Evolutionary conservation across 2,113 vertebrate species (phyloP).

Genomic region (Recurvirostra avosetta): DNA sequence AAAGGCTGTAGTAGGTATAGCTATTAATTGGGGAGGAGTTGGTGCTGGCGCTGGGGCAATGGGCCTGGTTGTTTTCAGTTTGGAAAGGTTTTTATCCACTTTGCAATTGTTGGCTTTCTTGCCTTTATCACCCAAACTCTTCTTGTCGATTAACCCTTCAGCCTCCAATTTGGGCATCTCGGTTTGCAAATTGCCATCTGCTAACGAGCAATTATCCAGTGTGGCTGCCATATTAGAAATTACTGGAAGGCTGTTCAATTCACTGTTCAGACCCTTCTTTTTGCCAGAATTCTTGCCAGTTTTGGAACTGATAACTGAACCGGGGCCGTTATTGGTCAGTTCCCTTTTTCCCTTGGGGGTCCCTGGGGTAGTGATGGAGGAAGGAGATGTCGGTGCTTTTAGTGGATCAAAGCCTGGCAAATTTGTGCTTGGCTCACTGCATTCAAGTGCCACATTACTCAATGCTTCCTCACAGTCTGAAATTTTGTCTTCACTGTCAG

Average conservation of each 20-base stretch:
- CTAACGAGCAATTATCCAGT: slow-evolving; percentile 84
- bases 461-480: slow-evolving; percentile 93
- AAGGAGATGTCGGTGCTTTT: slow-evolving; percentile 85
- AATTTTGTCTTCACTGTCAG: slow-evolving; percentile 91
- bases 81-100: slow-evolving; percentile 88
- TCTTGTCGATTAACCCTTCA: slow-evolving; percentile 94
- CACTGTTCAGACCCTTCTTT: slow-evolving; percentile 86
- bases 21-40: slow-evolving; percentile 92
- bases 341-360: slow-evolving; percentile 89
- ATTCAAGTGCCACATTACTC: slow-evolving; percentile 83
- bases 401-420: slow-evolving; percentile 72
- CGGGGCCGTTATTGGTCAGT: slow-evolving; percentile 81
- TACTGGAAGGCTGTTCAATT: slow-evolving; percentile 89
- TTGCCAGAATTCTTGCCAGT: slow-evolving; percentile 87
- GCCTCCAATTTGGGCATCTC: slow-evolving; percentile 99
- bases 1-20: slow-evolving; percentile 89
- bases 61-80: slow-evolving; percentile 88
- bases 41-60: slow-evolving; percentile 92
- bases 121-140: slow-evolving; percentile 81
- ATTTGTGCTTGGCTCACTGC: slow-evolving; percentile 79
- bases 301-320: slow-evolving; percentile 81
- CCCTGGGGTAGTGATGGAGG: slow-evolving; percentile 81
- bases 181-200: slow-evolving; percentile 80
- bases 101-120: slow-evolving; percentile 88
- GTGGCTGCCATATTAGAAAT: slow-evolving; percentile 96